Evolutionary conservation across 2,888 invertebrate species (phyloP).

Genomic region (Rhimphoctona megacephalus): DNA sequence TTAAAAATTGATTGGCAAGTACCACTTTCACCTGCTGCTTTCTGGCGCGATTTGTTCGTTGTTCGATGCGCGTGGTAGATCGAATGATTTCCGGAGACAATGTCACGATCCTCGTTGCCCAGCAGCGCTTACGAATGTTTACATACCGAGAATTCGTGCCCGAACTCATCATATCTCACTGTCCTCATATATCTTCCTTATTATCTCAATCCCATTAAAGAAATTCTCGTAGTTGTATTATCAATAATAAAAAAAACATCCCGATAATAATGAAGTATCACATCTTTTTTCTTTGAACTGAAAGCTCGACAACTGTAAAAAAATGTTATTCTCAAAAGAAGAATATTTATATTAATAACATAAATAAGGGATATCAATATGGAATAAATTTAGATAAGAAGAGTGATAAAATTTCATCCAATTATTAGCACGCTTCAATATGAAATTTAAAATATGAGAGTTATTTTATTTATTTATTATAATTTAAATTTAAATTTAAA

Average conservation of each 20-base stretch:
- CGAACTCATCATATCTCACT: background rate
- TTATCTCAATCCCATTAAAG: conserved; percentile 19
- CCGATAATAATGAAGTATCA: background rate
- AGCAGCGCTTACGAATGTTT: conserved; percentile 37
- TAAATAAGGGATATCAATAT: no score
- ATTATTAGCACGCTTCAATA: no score
- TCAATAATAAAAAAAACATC: no score
- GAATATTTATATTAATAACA: background rate
- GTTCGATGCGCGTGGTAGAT: background rate
- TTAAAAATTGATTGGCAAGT: conserved; percentile 29
- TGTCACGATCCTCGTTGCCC: conserved; percentile 34
- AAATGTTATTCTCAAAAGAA: background rate
- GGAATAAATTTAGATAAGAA: no score
- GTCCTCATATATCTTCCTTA: conserved; percentile 19
- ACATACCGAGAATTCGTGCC: conserved; percentile 26
- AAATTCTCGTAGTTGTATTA: background rate
- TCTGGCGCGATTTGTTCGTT: conserved; percentile 20
- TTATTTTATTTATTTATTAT: no score
- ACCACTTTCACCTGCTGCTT: conserved; percentile 16
- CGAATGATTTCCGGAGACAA: conserved; percentile 25
- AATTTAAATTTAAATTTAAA: no score
- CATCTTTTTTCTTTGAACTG: background rate
- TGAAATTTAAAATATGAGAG: no score
- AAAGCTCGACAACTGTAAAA: background rate
- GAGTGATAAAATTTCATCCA: no score